Evolutionary conservation across 2,888 invertebrate species (phyloP).

Genomic region (Pseudoips prasinana): DNA sequence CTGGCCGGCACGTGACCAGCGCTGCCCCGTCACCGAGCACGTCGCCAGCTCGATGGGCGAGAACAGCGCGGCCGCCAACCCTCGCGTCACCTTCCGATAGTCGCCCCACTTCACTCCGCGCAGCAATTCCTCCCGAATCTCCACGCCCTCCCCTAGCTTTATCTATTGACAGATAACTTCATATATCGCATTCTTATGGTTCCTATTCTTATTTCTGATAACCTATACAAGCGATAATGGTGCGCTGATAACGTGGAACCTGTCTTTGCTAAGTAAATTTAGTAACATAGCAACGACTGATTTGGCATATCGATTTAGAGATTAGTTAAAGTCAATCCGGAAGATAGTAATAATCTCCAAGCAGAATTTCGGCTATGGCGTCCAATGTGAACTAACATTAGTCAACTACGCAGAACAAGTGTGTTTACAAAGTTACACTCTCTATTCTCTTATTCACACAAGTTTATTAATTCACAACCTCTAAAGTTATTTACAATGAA

Average conservation of each 20-base stretch:
- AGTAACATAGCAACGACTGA: constrained; percentile 4
- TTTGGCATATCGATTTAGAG: not conserved
- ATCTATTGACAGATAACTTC: constrained; percentile 70
- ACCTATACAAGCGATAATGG: constrained; percentile 23
- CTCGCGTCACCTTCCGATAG: constrained; percentile 87
- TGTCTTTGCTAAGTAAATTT: constrained; percentile 6
- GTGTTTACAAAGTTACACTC: no score
- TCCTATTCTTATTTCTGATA: constrained; percentile 13
- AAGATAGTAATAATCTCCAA: not conserved
- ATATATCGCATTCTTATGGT: constrained; percentile 3
- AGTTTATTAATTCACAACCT: no score
- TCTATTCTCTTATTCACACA: no score
- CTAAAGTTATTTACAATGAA: no score
- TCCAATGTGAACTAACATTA: no score
- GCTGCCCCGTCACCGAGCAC: constrained; percentile 88
- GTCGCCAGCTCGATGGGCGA: constrained; percentile 88
- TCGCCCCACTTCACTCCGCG: constrained; percentile 89
- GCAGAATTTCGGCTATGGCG: no score
- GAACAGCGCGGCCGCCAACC: constrained; percentile 87
- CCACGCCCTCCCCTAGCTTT: constrained; percentile 87
- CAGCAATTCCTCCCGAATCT: constrained; percentile 86
- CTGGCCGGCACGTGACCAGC: constrained; percentile 88
- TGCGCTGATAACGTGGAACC: constrained; percentile 14
- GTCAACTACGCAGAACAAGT: no score
- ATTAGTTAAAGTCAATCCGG: constrained; percentile 2